phyloP scores from a whole-genome alignment of 2,113 vertebrate species.

The Stigmatopora argus region DNA sequence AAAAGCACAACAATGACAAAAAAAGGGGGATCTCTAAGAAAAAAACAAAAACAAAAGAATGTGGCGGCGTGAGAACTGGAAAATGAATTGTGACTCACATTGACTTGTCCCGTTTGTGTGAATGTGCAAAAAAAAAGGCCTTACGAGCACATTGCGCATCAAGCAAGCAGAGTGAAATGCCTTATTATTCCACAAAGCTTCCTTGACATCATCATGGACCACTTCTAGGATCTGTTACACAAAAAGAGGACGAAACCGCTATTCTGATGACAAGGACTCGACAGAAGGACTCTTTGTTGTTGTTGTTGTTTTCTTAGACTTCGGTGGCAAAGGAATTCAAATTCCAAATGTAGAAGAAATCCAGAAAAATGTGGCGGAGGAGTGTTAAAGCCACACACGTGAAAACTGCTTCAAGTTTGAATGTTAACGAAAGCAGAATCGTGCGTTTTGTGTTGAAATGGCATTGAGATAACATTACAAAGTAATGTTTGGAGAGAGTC shows the following conservation, averaged over 20 bases:
- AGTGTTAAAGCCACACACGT: neutral
- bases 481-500: neutral
- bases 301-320: constrained; percentile 72
- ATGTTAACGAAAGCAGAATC: neutral
- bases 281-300: constrained; percentile 38
- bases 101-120: constrained; percentile 27
- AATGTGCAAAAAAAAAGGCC: constrained; percentile 55
- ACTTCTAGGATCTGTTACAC: constrained; percentile 49
- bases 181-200: constrained; percentile 47
- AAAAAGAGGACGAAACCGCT: neutral
- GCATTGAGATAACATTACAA: neutral
- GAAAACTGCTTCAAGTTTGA: neutral
- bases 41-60: neutral
- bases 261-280: constrained; percentile 3
- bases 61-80: neutral
- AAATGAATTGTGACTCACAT: neutral
- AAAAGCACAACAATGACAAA: constrained; percentile 46
- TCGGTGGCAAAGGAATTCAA: constrained; percentile 66
- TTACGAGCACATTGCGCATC: constrained; percentile 36
- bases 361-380: constrained; percentile 59
- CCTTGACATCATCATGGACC: constrained; percentile 3
- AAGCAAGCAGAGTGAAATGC: constrained; percentile 49
- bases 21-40: neutral
- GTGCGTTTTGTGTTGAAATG: too few relatives aligned
- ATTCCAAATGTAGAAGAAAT: constrained; percentile 7